Evolutionary conservation across 2,888 invertebrate genomes (phyloP).

Genomic region (Leucania comma): DNA sequence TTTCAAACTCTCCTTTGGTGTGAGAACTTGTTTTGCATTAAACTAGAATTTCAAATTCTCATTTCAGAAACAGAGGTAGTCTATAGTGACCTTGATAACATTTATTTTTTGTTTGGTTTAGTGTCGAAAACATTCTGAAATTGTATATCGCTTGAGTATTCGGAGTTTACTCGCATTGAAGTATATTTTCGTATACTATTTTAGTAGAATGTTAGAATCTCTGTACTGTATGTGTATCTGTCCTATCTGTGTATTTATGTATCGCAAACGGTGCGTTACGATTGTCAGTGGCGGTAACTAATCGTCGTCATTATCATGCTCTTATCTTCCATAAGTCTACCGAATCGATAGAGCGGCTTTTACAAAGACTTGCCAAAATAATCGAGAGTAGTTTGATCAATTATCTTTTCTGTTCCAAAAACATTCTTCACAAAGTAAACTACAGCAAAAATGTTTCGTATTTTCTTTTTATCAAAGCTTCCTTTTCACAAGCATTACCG

Average conservation of each 20-base stretch:
- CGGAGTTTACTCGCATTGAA: conserved; percentile 28
- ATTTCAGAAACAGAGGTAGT: too few species aligned
- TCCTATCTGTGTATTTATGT: conserved; percentile 35
- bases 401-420: background rate
- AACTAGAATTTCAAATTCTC: background rate
- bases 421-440: background rate
- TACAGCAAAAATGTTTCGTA: background rate
- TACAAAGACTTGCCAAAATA: background rate
- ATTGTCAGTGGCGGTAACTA: conserved; percentile 39
- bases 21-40: background rate
- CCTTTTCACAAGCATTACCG: too few species aligned
- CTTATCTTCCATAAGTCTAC: conserved; percentile 16
- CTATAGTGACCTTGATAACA: too few species aligned
- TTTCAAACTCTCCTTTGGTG: background rate
- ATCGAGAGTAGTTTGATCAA: background rate
- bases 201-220: conserved; percentile 60
- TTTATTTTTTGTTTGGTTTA: background rate
- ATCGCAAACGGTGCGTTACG: conserved; percentile 31
- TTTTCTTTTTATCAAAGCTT: background rate
- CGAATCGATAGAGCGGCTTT: background rate
- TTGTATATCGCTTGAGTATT: conserved; percentile 24
- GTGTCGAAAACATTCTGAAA: background rate
- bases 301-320: conserved; percentile 2
- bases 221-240: conserved; percentile 41
- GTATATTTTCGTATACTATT: conserved; percentile 60